Evolutionary conservation across 2,888 invertebrate genomes (phyloP).

Genomic region (Arrhopalites spinosus): DNA sequence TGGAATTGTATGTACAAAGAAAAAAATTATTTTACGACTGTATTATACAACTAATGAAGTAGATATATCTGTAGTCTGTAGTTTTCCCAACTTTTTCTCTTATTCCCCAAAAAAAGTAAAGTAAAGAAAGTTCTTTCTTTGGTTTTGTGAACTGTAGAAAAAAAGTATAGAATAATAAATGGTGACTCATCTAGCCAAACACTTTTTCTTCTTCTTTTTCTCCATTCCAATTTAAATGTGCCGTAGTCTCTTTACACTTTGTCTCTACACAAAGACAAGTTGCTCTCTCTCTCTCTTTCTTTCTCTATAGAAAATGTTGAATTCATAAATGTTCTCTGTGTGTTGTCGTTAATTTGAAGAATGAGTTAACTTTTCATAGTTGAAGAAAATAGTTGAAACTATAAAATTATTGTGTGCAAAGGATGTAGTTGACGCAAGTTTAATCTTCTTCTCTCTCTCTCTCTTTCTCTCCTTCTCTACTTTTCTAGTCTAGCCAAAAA

Average conservation of each 20-base stretch:
- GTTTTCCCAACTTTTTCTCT: no score
- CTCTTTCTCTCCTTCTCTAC: background rate
- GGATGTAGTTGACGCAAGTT: conserved; percentile 1
- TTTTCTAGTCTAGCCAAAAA: background rate
- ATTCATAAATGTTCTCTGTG: conserved; percentile 5
- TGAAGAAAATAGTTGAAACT: conserved; percentile 7
- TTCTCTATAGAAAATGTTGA: background rate
- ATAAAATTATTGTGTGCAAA: conserved; percentile 13
- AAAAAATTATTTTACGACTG: no score
- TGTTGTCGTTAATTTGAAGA: conserved; percentile 12
- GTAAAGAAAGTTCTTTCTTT: no score
- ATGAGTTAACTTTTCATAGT: conserved; percentile 15
- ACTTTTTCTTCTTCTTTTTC: conserved; percentile 1
- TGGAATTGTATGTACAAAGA: no score
- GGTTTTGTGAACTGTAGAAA: no score
- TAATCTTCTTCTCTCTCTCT: background rate
- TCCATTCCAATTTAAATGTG: background rate
- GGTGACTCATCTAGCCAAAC: no score
- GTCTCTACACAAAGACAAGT: background rate
- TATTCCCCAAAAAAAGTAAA: no score
- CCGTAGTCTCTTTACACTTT: background rate
- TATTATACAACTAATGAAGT: no score
- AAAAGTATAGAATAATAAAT: no score
- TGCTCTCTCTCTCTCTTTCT: background rate
- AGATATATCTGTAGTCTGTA: no score